A percentile compares a stretch with the other conserved stretches of the same genome.
phyloP scores from a whole-genome alignment of 2,797 vertebrate species.

The Bufotes viridis region DNA sequence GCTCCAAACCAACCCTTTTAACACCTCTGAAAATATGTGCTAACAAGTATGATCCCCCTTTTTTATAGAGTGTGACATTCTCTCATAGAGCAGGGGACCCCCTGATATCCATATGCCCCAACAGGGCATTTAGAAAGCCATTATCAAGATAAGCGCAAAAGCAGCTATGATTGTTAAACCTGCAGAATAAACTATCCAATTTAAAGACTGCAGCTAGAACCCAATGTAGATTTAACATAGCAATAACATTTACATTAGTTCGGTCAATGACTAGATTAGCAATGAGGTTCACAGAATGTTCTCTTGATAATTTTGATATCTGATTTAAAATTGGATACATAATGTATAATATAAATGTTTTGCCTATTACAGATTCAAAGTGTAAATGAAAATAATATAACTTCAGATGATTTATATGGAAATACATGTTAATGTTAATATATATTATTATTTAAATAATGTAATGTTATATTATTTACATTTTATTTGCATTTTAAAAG shows the following conservation, averaged over 20 bases:
- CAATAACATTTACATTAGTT: neutral
- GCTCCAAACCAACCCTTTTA: no score
- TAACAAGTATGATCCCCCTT: no score
- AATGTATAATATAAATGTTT: neutral
- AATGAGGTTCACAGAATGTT: neutral
- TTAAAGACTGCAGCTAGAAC: no score
- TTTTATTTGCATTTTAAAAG: neutral
- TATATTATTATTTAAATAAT: neutral
- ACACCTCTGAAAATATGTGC: no score
- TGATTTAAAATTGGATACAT: neutral
- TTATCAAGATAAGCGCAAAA: no score
- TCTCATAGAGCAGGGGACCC: no score
- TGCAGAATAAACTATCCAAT: no score
- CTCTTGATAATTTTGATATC: neutral
- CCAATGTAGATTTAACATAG: no score
- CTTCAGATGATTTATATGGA: neutral
- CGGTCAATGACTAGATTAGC: neutral
- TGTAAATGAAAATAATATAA: neutral
- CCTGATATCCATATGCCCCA: no score
- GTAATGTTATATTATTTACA: neutral
- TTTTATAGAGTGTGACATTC: no score
- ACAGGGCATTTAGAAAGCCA: no score
- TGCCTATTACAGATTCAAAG: neutral
- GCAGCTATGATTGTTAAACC: no score
- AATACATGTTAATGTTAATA: neutral